Conservation (phyloP, 2,888 invertebrate genomes). For the Rhingia rostrata region DNA sequence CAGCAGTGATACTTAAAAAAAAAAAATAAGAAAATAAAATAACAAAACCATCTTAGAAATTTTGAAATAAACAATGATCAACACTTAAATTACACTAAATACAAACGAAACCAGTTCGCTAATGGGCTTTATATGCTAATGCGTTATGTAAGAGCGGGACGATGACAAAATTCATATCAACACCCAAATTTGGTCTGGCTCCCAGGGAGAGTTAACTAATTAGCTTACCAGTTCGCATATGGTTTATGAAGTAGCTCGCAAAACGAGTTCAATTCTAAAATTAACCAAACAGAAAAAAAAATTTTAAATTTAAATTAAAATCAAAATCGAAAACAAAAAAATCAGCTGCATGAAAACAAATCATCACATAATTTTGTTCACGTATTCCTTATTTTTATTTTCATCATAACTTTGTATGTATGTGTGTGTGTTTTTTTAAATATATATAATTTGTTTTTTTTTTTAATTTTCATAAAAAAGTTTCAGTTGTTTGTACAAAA, state of each 20-base stretch:
- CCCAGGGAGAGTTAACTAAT: neutral
- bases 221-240: conserved; percentile 42
- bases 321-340: neutral
- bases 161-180: neutral
- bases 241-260: neutral
- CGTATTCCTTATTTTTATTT: conserved; percentile 65
- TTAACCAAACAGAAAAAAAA: neutral
- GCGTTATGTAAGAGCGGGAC: conserved; percentile 30
- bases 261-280: conserved; percentile 36
- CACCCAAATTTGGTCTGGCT: neutral
- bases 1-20: too few relatives aligned
- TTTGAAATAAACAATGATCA: neutral
- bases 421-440: conserved; percentile 26
- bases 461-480: conserved; percentile 64
- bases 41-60: neutral
- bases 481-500: conserved; percentile 65
- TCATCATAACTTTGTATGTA: conserved; percentile 61
- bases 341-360: conserved; percentile 34
- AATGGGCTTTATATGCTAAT: conserved; percentile 38
- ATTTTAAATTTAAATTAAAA: neutral
- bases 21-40: too few relatives aligned
- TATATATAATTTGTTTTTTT: conserved; percentile 15
- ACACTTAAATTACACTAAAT: conserved; percentile 10
- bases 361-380: conserved; percentile 36
- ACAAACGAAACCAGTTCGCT: conserved; percentile 21